phyloP scores from a whole-genome alignment of 2,113 vertebrate genomes.

The Cyprinodon tularosa region DNA sequence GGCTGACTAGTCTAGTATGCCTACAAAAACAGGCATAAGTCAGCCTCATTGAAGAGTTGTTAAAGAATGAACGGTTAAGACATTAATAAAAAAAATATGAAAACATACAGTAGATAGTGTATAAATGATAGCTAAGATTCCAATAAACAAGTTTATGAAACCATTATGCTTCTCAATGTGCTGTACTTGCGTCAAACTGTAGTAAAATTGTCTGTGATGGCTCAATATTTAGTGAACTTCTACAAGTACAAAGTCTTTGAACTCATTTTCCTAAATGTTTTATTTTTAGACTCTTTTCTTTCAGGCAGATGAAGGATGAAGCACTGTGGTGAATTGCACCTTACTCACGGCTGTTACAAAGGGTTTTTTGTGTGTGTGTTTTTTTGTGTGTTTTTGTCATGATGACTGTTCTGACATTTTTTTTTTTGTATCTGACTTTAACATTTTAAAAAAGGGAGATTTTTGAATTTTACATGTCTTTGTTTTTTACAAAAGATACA shows the following conservation, averaged over 20 bases:
- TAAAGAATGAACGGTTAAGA: background rate
- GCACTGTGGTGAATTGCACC: background rate
- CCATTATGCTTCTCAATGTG: background rate
- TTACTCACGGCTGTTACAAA: background rate
- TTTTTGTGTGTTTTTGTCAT: background rate
- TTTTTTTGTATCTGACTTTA: background rate
- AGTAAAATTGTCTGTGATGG: background rate
- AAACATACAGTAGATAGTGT: background rate
- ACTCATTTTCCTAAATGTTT: background rate
- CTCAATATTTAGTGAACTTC: slow-evolving; percentile 9
- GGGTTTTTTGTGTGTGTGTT: background rate
- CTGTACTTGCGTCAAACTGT: slow-evolving; percentile 1
- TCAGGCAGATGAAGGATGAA: background rate
- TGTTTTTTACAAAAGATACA: background rate
- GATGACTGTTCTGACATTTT: background rate
- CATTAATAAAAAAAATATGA: background rate
- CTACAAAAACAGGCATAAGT: too few relatives aligned
- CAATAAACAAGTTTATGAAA: background rate
- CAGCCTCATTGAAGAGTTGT: background rate
- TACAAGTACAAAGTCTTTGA: background rate
- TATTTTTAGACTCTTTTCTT: background rate
- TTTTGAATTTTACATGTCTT: background rate
- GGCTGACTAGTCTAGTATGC: too few relatives aligned
- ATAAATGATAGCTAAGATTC: background rate
- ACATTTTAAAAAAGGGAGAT: background rate